phyloP scores from a whole-genome alignment of 2,113 vertebrate genomes.

The Hippocampus barbouri region DNA sequence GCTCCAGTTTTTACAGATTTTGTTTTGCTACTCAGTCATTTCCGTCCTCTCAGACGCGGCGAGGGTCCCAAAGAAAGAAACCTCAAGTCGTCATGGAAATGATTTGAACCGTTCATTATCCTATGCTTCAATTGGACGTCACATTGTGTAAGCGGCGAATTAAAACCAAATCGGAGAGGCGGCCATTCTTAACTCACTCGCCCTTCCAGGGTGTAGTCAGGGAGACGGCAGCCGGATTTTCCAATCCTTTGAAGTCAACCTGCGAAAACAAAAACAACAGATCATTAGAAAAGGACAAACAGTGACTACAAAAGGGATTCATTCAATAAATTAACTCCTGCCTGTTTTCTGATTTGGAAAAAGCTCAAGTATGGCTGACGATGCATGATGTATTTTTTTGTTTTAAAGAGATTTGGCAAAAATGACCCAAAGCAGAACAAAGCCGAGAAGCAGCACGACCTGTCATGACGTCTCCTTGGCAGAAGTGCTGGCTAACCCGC shows the following conservation, averaged over 20 bases:
- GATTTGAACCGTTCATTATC: neutral
- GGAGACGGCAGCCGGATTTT: slow-evolving; percentile 12
- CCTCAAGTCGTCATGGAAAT: neutral
- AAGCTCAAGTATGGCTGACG: neutral
- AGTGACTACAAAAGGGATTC: neutral
- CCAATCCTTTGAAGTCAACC: slow-evolving; percentile 20
- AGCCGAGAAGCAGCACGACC: slow-evolving; percentile 15
- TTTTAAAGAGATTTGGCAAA: slow-evolving; percentile 2
- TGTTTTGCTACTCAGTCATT: neutral
- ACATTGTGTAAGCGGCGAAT: neutral
- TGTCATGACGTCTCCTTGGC: slow-evolving; percentile 2
- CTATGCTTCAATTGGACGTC: neutral
- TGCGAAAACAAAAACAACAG: slow-evolving; percentile 16
- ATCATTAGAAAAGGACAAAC: neutral
- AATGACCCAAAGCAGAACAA: slow-evolving; percentile 17
- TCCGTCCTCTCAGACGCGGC: neutral
- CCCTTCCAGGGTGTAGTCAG: slow-evolving; percentile 23
- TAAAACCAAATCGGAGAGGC: slow-evolving; percentile 2
- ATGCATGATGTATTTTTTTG: neutral
- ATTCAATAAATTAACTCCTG: neutral
- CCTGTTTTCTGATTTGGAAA: neutral
- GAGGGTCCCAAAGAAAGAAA: slow-evolving; percentile 3
- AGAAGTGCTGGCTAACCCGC: slow-evolving; percentile 3
- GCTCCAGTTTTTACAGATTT: neutral
- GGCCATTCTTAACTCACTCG: slow-evolving; percentile 35